These are phyloP conservation scores for Heliocidaris tuberculata DNA, from an alignment of 35 echinoderm and acorn worm genomes.

Conservation along the genomic window DNA sequence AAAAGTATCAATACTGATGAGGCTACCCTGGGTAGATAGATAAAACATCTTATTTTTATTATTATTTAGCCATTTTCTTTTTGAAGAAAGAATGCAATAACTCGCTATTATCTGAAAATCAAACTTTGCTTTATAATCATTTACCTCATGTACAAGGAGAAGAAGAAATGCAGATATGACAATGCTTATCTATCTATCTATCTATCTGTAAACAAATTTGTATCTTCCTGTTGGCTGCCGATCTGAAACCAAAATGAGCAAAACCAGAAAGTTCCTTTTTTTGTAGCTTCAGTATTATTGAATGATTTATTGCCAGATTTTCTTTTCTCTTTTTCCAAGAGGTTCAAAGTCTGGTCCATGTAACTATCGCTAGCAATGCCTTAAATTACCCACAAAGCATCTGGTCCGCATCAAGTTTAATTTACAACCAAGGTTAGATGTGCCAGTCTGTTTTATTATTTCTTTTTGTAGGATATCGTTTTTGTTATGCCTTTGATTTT, in stretches of 20 bases:
- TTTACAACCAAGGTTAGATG: conserved; percentile 11
- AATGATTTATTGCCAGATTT: not conserved
- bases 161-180: too few relatives aligned
- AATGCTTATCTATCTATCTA: too few relatives aligned
- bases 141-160: too few relatives aligned
- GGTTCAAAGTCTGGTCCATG: conserved; percentile 9
- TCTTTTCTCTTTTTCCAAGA: not conserved
- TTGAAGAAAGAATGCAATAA: too few relatives aligned
- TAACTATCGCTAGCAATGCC: not conserved
- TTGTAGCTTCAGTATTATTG: not conserved
- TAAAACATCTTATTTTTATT: too few relatives aligned
- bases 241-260: not conserved
- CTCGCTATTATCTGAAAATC: too few relatives aligned
- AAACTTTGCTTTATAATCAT: too few relatives aligned
- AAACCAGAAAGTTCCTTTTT: not conserved
- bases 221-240: too few relatives aligned
- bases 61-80: too few relatives aligned
- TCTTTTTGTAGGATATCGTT: not conserved
- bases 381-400: not conserved
- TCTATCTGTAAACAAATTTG: too few relatives aligned
- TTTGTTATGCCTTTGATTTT: not conserved
- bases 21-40: too few relatives aligned
- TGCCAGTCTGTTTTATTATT: not conserved
- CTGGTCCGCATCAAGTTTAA: not conserved
- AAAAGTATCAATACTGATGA: too few relatives aligned